A percentile compares a stretch with the other conserved stretches of the same genome.
Evolutionary conservation across 2,888 invertebrate genomes (phyloP).

Genomic region (Rhyacophila evoluta): DNA sequence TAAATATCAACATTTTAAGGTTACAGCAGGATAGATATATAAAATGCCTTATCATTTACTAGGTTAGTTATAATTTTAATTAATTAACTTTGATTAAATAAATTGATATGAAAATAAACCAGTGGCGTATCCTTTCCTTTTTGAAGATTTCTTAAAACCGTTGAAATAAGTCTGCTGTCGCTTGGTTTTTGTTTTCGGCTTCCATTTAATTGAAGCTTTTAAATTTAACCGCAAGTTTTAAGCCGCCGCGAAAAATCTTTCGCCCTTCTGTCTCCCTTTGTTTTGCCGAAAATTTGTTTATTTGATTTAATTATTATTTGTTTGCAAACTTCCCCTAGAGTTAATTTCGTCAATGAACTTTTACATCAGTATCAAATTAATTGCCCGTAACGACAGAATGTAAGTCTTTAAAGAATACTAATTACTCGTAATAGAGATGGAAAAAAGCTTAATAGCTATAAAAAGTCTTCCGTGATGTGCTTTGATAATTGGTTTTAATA

Average conservation of each 20-base stretch:
- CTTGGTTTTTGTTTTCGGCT: background rate
- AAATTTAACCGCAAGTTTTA: background rate
- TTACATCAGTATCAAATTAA: background rate
- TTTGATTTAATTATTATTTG: constrained; percentile 14
- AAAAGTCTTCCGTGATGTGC: too few relatives aligned
- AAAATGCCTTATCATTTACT: too few relatives aligned
- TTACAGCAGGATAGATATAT: too few relatives aligned
- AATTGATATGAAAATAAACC: too few relatives aligned
- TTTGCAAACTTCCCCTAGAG: background rate
- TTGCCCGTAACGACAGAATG: background rate
- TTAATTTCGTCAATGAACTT: background rate
- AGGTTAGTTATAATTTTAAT: too few relatives aligned
- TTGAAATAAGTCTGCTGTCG: background rate
- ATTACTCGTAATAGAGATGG: background rate
- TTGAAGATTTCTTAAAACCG: background rate
- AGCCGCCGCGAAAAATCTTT: background rate
- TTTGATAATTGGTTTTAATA: too few relatives aligned
- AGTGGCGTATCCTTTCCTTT: background rate
- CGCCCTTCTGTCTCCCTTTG: background rate
- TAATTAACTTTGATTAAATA: too few relatives aligned
- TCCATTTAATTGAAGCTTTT: constrained; percentile 22
- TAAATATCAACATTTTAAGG: too few relatives aligned
- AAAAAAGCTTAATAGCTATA: too few relatives aligned
- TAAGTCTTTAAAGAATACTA: background rate
- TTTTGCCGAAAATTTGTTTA: background rate